Evolutionary conservation across 1,140 invertebrate genomes (phyloP), one percentile per base, ranked within the genome.

Genomic region (Drosophila ambigua): DNA sequence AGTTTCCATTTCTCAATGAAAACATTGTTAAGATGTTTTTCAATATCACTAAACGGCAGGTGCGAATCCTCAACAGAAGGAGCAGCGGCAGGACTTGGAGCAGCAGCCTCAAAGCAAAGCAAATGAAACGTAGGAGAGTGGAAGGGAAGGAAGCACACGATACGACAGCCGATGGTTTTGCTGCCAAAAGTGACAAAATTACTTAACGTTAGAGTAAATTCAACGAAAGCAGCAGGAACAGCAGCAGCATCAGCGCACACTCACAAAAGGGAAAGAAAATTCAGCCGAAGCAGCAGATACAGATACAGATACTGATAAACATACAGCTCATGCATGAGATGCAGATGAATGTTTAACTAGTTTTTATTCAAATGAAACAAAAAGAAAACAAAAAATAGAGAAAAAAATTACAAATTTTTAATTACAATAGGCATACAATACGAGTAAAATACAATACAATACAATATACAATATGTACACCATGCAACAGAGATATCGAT

Each of bases 1-100:
- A 58, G 66, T 82, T 67, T 63, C 51, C 13, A 35, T 66, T 77
- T 64, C 69, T 68, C 41, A 59, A 73, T 79, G 50, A 83, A 88
- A 88, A 89, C 84, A 88, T 83, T 88, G 52, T 68, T 53, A 26
- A 89, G 84, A 89, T 89, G 84, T 80, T 89, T 90, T 89, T 85
- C 77, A 75, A 77, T 90, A 80, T 85, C 84, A 80, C 60, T 89
- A 72, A 75, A 74, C 50, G 23, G 50, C 85, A 89, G 84, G 85
- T 85, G 61, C 66, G 62, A 69, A 57, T 5, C 77, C 77, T 20
- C 62, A 73, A 31, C 72, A 77, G 46, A 63, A 66, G n/a, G 67
- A 74, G 26, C 69, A 68, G 45, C 63, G 77, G 39, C 57, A 78
- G 11, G 57, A 73, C n/a, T 69, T 63, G 43, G 55, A 71, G 23